Evolutionary conservation across 2,888 invertebrate genomes (phyloP).

Genomic region (Alcis repandata): DNA sequence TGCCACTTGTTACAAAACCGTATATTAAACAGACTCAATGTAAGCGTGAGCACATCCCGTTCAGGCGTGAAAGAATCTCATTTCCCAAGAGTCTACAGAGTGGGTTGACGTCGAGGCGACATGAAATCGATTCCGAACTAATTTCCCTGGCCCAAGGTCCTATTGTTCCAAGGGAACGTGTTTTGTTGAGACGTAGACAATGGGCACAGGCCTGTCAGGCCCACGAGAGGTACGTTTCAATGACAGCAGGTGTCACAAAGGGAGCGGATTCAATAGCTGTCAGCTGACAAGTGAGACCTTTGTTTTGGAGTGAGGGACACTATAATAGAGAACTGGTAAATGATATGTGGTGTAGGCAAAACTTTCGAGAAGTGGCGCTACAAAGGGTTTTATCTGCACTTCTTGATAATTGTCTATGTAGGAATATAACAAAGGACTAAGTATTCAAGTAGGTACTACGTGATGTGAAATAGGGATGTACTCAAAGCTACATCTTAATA

Average conservation of each 20-base stretch:
- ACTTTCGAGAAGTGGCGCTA: background rate
- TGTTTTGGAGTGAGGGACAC: slow-evolving; percentile 9
- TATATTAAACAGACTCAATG: slow-evolving; percentile 1
- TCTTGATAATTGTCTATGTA: background rate
- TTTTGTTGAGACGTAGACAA: slow-evolving; percentile 20
- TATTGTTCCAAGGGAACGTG: slow-evolving; percentile 24
- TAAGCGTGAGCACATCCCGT: slow-evolving; percentile 13
- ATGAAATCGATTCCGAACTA: slow-evolving; percentile 30
- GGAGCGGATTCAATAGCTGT: slow-evolving; percentile 17
- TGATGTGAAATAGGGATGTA: too few species aligned
- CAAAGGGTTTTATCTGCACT: background rate
- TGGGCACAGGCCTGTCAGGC: slow-evolving; percentile 9
- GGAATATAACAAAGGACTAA: background rate
- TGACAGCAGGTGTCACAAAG: slow-evolving; percentile 17
- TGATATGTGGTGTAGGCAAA: background rate
- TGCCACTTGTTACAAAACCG: background rate
- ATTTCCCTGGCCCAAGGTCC: slow-evolving; percentile 26
- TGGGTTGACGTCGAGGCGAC: slow-evolving; percentile 23
- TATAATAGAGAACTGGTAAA: slow-evolving; percentile 2
- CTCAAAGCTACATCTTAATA: too few species aligned
- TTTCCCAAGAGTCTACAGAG: slow-evolving; percentile 11
- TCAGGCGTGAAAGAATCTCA: slow-evolving; percentile 31
- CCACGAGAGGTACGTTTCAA: slow-evolving; percentile 10
- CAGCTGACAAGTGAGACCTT: slow-evolving; percentile 11
- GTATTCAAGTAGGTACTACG: too few species aligned